Percentiles rank a stretch among this genome's conserved stretches.
phyloP scores from a whole-genome alignment of 2,888 invertebrate species.

The Synergus umbraculus region DNA sequence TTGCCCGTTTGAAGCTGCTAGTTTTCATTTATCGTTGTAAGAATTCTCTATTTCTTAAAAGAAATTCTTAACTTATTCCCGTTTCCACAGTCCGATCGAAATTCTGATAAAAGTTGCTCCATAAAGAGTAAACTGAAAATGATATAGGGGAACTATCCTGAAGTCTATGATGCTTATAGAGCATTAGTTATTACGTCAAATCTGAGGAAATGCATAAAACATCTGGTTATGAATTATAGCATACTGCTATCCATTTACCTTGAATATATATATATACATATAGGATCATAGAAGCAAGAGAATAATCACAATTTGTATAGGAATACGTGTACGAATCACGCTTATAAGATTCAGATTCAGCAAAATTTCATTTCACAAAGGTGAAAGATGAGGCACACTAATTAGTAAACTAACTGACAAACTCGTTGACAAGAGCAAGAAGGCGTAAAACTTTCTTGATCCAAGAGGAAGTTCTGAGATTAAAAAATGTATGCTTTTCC shows the following conservation, averaged over 20 bases:
- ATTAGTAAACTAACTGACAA: neutral
- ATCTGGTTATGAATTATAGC: conserved; percentile 13
- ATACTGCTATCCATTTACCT: neutral
- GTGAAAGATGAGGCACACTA: neutral
- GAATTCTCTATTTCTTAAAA: neutral
- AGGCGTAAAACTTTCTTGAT: neutral
- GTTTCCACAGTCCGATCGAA: neutral
- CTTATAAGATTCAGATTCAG: neutral
- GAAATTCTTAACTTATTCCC: neutral
- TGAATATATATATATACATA: too few relatives aligned
- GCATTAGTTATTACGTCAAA: conserved; percentile 25
- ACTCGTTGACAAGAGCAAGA: neutral
- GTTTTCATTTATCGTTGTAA: neutral
- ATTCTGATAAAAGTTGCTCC: neutral
- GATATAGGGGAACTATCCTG: neutral
- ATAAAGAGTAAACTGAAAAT: neutral
- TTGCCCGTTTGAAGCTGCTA: too few relatives aligned
- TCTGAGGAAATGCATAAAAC: neutral
- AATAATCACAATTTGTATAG: neutral
- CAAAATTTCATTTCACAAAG: neutral
- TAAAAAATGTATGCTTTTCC: neutral
- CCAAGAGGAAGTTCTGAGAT: neutral
- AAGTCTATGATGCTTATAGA: neutral
- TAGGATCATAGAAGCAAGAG: neutral
- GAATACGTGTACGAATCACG: neutral